Base-by-base conservation (phyloP, 2,113 vertebrate species). In the Sisor rabdophorus region DNA sequence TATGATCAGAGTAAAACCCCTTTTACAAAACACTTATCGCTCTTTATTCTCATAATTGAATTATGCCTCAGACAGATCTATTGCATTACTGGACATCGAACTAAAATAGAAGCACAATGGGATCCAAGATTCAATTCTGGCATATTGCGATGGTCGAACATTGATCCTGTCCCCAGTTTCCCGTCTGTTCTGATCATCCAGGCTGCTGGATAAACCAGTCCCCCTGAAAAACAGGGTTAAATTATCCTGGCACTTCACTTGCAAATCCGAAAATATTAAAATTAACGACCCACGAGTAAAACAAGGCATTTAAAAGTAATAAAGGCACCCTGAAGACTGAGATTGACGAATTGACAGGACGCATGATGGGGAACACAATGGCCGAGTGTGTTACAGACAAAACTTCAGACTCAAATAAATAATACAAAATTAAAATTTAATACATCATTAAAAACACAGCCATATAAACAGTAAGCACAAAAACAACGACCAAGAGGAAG, bases 391-490 rank as follows among this genome's bases (percentile, higher is more conserved):
- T 89, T 82, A 88, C 86, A 91, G 83, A 69, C 64, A 70, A 84
- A 77, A 80, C 86, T 81, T 81, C 78, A 64, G 70, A 86, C 69
- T 48, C 17, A 30, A 72, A 72, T 16, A 19, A 64, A 71, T 26
- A 28, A 77, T 53, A 1, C 50, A 12, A 70, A 32, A 24, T 15
- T 52, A 47, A n/a, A 36, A 61, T 7, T 12, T 13, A 56, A 44
- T 10, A 44, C 9, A 44, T 44, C 40, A 44, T 11, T 8, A 50
- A 13, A 68, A 52, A 75, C 52, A 82, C 44, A 68, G 60, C 76
- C 10, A 88, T 73, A 50, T 30, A 89, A 87, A 90, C 86, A 83
- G 87, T 83, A 84, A 85, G 77, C 78, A 78, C 88, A 83, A 86
- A 81, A 64, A 85, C 75, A 71, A 73, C 76, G 69, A 71, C 65